Evolutionary conservation across 1,140 invertebrate species (phyloP).

Genomic region (Bombus confusus): DNA sequence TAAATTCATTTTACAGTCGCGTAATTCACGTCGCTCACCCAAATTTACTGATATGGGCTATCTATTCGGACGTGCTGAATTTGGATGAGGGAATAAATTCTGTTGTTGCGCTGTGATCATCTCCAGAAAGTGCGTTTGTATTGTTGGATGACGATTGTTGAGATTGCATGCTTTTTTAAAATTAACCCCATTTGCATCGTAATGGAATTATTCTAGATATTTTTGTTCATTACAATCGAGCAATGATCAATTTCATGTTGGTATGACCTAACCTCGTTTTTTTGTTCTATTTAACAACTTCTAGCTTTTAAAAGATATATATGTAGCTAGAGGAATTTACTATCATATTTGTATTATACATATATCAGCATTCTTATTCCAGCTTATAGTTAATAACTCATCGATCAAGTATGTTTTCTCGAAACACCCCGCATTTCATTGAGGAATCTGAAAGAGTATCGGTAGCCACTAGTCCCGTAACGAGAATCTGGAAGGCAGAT

Average conservation of each 20-base stretch:
- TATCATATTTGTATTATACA: no score
- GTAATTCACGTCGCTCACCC: constrained; percentile 16
- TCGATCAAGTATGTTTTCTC: not conserved
- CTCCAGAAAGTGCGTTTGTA: not conserved
- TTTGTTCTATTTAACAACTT: no score
- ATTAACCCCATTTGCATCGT: no score
- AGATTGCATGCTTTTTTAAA: no score
- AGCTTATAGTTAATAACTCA: no score
- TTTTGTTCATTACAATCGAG: not conserved
- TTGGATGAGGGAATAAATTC: constrained; percentile 24
- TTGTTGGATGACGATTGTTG: not conserved
- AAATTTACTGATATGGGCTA: constrained; percentile 24
- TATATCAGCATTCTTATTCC: no score
- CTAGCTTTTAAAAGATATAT: not conserved
- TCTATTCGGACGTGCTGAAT: not conserved
- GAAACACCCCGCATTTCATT: not conserved
- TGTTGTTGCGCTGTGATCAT: no score
- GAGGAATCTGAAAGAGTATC: not conserved
- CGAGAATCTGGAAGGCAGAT: not conserved
- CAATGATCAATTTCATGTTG: not conserved
- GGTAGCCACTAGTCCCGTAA: not conserved
- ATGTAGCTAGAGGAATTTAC: not conserved
- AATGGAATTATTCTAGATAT: not conserved
- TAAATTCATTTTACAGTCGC: constrained; percentile 31
- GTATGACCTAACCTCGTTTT: not conserved